Conservation (phyloP, 2,888 invertebrate genomes). For the Heliconius hortense region DNA sequence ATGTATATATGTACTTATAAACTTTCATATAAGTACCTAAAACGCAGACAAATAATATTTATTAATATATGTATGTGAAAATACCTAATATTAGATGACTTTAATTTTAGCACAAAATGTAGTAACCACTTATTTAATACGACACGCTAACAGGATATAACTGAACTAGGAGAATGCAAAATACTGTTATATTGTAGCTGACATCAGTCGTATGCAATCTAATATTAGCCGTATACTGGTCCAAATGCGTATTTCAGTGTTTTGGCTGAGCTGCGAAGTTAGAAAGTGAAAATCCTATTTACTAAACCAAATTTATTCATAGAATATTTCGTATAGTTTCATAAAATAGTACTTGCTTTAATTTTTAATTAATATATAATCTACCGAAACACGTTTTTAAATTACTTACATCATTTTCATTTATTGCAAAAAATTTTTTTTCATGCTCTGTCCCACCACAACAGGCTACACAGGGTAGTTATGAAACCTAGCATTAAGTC, state of each 20-base stretch:
- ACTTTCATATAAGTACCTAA: too few relatives aligned
- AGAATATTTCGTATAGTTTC: neutral
- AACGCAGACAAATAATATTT: too few relatives aligned
- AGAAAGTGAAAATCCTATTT: slow-evolving; percentile 44
- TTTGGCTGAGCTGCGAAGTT: slow-evolving; percentile 49
- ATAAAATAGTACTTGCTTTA: neutral
- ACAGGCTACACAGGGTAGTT: neutral
- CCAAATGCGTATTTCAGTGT: slow-evolving; percentile 55
- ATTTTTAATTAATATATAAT: neutral
- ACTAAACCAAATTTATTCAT: slow-evolving; percentile 34
- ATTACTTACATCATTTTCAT: neutral
- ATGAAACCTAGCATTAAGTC: neutral
- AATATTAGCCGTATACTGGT: slow-evolving; percentile 56
- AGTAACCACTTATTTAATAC: neutral
- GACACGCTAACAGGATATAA: slow-evolving; percentile 16
- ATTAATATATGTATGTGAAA: too few relatives aligned
- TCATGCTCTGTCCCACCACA: neutral
- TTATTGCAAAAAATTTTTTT: neutral
- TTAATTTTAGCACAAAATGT: neutral
- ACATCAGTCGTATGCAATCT: slow-evolving; percentile 59
- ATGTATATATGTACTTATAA: too few relatives aligned
- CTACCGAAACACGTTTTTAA: neutral
- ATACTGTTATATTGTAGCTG: slow-evolving; percentile 49
- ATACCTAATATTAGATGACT: neutral
- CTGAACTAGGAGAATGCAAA: slow-evolving; percentile 16